phyloP scores from a whole-genome alignment of 2,113 vertebrate species.

The Corvus cornix region DNA sequence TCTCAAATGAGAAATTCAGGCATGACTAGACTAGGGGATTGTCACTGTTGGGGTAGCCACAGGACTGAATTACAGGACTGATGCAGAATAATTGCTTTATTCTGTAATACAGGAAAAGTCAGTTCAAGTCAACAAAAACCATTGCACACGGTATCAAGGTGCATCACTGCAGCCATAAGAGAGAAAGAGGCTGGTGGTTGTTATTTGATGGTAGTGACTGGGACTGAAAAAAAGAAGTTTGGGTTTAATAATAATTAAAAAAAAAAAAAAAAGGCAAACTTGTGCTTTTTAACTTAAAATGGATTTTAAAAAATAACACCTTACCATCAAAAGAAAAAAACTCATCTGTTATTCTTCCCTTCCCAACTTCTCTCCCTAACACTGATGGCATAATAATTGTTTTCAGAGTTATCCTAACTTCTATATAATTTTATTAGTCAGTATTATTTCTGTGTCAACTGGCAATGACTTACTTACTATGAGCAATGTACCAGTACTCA shows the following conservation, averaged over 20 bases:
- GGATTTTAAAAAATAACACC: not conserved
- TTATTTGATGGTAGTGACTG: not conserved
- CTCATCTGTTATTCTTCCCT: not conserved
- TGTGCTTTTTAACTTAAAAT: not conserved
- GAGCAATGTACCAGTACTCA: not conserved
- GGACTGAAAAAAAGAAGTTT: not conserved
- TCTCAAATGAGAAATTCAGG: not conserved
- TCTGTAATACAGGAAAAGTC: not conserved
- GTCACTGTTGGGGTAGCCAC: not conserved
- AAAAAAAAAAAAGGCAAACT: not conserved
- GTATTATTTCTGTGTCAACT: not conserved
- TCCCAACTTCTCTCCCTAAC: not conserved
- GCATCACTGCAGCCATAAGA: not conserved
- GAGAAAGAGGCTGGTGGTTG: not conserved
- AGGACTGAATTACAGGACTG: not conserved
- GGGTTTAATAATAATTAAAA: not conserved
- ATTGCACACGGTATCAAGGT: not conserved
- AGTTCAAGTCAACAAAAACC: not conserved
- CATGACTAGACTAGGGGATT: not conserved
- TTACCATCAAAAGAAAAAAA: not conserved
- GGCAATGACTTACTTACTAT: slow-evolving; percentile 42
- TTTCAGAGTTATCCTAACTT: slow-evolving; percentile 37
- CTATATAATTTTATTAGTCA: slow-evolving; percentile 24
- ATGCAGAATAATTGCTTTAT: not conserved
- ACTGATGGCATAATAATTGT: slow-evolving; percentile 45